Evolutionary conservation across 1,140 invertebrate genomes (phyloP).

Genomic region (Ceratitis capitata): DNA sequence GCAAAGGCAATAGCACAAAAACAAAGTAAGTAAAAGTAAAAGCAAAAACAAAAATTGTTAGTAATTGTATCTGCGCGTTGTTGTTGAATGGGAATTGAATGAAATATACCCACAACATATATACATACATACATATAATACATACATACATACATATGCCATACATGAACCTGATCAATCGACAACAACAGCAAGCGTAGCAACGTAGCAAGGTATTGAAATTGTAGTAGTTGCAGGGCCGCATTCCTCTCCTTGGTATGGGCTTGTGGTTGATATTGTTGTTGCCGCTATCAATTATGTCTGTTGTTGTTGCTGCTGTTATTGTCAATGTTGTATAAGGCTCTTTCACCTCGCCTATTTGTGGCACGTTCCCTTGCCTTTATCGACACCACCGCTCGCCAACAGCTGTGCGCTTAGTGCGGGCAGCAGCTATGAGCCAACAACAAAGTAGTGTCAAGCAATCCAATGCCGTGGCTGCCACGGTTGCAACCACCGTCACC

Average conservation of each 20-base stretch:
- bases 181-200: not conserved
- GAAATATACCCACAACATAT: not conserved
- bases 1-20: not conserved
- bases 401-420: not conserved
- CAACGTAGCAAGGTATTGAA: conserved; percentile 8
- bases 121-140: not conserved
- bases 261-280: not conserved
- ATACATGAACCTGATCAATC: conserved; percentile 31
- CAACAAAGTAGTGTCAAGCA: not conserved
- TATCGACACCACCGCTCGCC: not conserved
- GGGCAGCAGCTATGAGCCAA: not conserved
- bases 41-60: not conserved
- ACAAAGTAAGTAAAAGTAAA: not conserved
- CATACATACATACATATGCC: not conserved
- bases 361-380: conserved; percentile 30
- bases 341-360: not conserved
- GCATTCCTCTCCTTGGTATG: conserved; percentile 23
- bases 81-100: not conserved
- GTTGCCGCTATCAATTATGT: not conserved
- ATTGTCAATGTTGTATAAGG: no score
- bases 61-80: conserved; percentile 21
- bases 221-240: conserved; percentile 34
- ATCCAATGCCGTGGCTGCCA: not conserved
- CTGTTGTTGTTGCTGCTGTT: conserved; percentile 1
- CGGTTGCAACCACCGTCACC: not conserved